Evolutionary conservation across 1,140 invertebrate genomes (phyloP).

Genomic region (Limonius californicus): DNA sequence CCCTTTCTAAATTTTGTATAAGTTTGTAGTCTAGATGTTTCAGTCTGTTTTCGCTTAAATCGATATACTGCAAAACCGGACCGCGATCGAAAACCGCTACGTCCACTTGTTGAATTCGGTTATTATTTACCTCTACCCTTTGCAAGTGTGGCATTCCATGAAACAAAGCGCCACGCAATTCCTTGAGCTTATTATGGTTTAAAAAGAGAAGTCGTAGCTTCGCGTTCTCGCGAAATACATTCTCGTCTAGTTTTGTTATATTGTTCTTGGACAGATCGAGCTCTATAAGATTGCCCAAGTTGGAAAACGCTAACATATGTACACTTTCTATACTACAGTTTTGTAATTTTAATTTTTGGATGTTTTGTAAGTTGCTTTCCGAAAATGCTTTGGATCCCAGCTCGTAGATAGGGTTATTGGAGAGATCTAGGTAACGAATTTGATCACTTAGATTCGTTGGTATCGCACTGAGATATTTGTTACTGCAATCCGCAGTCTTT

Average conservation of each 20-base stretch:
- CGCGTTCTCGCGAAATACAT: slow-evolving; percentile 65
- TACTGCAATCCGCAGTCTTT: slow-evolving; percentile 76
- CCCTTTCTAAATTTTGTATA: slow-evolving; percentile 53
- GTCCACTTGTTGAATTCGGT: slow-evolving; percentile 64
- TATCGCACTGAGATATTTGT: slow-evolving; percentile 53
- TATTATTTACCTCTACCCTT: slow-evolving; percentile 72
- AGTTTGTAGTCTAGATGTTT: slow-evolving; percentile 43
- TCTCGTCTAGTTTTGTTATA: slow-evolving; percentile 63
- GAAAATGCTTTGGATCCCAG: slow-evolving; percentile 66
- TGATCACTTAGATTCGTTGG: slow-evolving; percentile 67
- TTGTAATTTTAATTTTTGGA: slow-evolving; percentile 73
- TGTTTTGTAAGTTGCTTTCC: slow-evolving; percentile 65
- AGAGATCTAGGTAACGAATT: slow-evolving; percentile 73
- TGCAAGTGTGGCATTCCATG: slow-evolving; percentile 69
- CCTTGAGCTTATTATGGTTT: slow-evolving; percentile 68
- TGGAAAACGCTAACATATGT: slow-evolving; percentile 67
- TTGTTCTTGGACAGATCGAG: slow-evolving; percentile 78
- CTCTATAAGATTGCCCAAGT: slow-evolving; percentile 76
- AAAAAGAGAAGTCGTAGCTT: slow-evolving; percentile 67
- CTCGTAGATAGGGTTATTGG: slow-evolving; percentile 63
- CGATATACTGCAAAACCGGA: slow-evolving; percentile 61
- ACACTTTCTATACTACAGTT: slow-evolving; percentile 69
- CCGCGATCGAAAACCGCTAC: slow-evolving; percentile 68
- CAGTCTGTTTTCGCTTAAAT: slow-evolving; percentile 69
- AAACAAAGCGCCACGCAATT: slow-evolving; percentile 71